Evolutionary conservation across 30 jellyfish, hydroid and myxozoan genomes (phyloP).

Genomic region (Turritopsis dohrnii): DNA sequence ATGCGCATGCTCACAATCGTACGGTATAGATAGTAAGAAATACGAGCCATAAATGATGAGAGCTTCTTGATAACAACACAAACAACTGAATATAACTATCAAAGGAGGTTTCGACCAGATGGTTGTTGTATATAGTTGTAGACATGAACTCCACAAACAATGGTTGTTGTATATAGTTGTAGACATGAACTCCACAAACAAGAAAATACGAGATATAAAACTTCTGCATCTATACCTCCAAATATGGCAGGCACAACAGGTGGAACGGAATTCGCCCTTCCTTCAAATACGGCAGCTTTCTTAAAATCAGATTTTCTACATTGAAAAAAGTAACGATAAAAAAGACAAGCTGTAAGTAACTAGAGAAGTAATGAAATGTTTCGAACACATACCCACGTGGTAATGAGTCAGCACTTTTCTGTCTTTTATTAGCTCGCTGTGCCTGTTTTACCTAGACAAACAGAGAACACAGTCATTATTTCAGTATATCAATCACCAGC

Average conservation of each 20-base stretch:
- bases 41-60: too few species aligned
- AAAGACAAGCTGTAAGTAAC: not conserved
- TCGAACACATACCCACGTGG: not conserved
- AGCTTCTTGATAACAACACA: too few species aligned
- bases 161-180: not conserved
- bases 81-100: too few species aligned
- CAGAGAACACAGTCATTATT: not conserved
- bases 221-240: slow-evolving; percentile 24
- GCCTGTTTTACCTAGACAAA: not conserved
- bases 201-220: too few species aligned
- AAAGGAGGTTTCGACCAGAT: too few species aligned
- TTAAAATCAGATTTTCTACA: not conserved
- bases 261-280: slow-evolving; percentile 16
- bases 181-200: not conserved
- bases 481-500: not conserved
- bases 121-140: too few species aligned
- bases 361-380: not conserved
- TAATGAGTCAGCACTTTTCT: not conserved
- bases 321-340: not conserved
- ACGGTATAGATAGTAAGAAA: too few species aligned
- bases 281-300: not conserved
- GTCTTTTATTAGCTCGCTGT: not conserved
- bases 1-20: too few species aligned
- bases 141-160: too few species aligned
- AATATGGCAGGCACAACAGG: slow-evolving; percentile 12